phyloP scores from a whole-genome alignment of 1,140 invertebrate genomes.

The Cyrtorhinus lividipennis region DNA sequence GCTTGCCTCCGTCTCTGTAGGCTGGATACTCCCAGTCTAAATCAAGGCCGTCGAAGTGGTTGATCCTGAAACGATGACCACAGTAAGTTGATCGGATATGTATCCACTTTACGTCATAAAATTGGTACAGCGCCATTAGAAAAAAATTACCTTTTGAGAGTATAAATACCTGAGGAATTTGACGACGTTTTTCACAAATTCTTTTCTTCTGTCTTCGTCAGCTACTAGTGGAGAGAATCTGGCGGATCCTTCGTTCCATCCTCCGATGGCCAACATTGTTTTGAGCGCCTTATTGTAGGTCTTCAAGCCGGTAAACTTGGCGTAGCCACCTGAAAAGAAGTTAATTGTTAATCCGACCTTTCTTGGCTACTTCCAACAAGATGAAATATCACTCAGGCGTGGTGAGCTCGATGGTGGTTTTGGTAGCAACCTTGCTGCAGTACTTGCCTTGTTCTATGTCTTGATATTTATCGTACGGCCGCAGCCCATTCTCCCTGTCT shows the following conservation, averaged over 20 bases:
- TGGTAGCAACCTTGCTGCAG: too few species aligned
- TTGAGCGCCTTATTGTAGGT: constrained; percentile 86
- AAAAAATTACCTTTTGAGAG: too few species aligned
- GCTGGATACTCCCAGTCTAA: constrained; percentile 95
- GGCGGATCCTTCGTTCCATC: constrained; percentile 89
- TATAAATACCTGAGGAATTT: constrained; percentile 73
- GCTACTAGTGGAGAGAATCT: constrained; percentile 79
- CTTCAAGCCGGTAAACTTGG: constrained; percentile 87
- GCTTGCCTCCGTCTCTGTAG: constrained; percentile 77
- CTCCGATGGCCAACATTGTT: constrained; percentile 83
- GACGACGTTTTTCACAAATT: constrained; percentile 73
- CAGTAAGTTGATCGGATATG: too few species aligned
- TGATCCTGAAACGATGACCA: constrained; percentile 38
- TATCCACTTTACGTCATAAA: too few species aligned
- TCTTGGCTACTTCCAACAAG: too few species aligned
- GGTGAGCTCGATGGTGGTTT: too few species aligned
- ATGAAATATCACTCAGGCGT: too few species aligned
- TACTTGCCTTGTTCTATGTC: constrained; percentile 93
- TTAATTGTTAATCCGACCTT: neutral
- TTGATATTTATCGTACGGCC: constrained; percentile 88
- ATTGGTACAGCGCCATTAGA: too few species aligned
- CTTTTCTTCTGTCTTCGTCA: constrained; percentile 50
- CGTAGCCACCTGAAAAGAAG: constrained; percentile 63
- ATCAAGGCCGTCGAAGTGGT: constrained; percentile 91
- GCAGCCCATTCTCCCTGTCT: constrained; percentile 75